A percentile compares a stretch with the other conserved stretches of the same genome.
Evolutionary conservation across 2,888 invertebrate genomes (phyloP).

Genomic region (Epistrophella euchroma): DNA sequence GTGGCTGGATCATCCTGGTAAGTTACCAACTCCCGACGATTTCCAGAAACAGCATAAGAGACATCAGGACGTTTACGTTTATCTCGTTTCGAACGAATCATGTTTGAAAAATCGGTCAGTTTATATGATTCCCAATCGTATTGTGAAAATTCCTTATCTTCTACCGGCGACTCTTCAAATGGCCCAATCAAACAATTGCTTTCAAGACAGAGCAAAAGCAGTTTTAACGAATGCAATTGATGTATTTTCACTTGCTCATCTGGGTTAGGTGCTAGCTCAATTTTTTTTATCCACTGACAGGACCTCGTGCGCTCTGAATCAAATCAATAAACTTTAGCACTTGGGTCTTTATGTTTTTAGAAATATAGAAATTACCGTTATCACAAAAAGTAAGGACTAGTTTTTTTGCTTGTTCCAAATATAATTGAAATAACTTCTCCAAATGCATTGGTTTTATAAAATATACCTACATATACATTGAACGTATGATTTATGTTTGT

Average conservation of each 20-base stretch:
- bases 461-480: slow-evolving; percentile 20
- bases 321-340: background rate
- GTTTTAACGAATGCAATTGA: slow-evolving; percentile 81
- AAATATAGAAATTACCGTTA: slow-evolving; percentile 29
- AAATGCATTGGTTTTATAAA: slow-evolving; percentile 55
- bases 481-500: slow-evolving; percentile 47
- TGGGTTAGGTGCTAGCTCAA: slow-evolving; percentile 43
- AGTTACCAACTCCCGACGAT: slow-evolving; percentile 84
- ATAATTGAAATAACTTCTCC: slow-evolving; percentile 51
- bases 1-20: slow-evolving; percentile 84
- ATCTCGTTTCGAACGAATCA: slow-evolving; percentile 79
- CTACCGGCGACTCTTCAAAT: slow-evolving; percentile 82
- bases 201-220: slow-evolving; percentile 84
- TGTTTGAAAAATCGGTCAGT: slow-evolving; percentile 81
- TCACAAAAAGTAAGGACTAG: slow-evolving; percentile 58
- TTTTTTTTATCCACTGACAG: slow-evolving; percentile 74
- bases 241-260: slow-evolving; percentile 29
- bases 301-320: slow-evolving; percentile 69
- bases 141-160: slow-evolving; percentile 77
- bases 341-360: background rate
- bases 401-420: slow-evolving; percentile 66
- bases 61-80: slow-evolving; percentile 35
- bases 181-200: slow-evolving; percentile 82
- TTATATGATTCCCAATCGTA: slow-evolving; percentile 73
- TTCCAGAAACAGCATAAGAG: slow-evolving; percentile 79